Evolutionary conservation across 2,113 vertebrate species (phyloP), one percentile per base, ranked within the genome.

Genomic region (Mungos mungo): DNA sequence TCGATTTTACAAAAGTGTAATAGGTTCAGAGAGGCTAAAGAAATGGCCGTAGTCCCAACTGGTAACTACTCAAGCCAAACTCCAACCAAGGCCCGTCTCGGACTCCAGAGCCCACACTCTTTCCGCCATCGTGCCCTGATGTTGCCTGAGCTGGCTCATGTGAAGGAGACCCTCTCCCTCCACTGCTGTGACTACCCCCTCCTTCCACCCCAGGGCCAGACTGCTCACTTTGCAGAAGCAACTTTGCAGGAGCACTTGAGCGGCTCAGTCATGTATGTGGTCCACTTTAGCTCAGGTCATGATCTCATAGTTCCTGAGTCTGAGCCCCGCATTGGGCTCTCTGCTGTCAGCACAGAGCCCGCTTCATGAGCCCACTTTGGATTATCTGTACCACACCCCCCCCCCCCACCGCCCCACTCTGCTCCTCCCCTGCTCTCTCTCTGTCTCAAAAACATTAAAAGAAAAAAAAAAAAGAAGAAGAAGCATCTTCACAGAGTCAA

Each of bases 141-240:
- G 29, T 47, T 0, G 1, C 31, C 18, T 13, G 33, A 0, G 2
- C 60, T 27, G 85, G 18, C 0, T 1, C 0, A 0, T 4, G 6
- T 1, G 45, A 57, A 13, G 35, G 19, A 31, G 21, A 21, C 12
- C 47, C 35, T 35, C 9, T 85, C 35, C 11, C 23, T 6, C 1
- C 7, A 25, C 2, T 2, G 3, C 35, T 0, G 1, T 35, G 52
- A 13, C 12, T 82, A 13, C 0, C 4, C 47, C 2, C 47, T 13
- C 10, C 47, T 13, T 18, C 0, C 6, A 33, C 2, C 68, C 33
- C 12, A 1, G 38, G 33, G 25, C 23, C 35, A 16, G 33, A 14
- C 4, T 29, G n/a, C 4, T 47, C 21, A 25, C 16, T 45, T n/a
- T 18, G 27, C n/a, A 91, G 50, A 60, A 33, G 10, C 2, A 2